Evolutionary conservation across 2,888 invertebrate genomes (phyloP), one percentile per base, ranked within the genome.

Genomic region (Augochlorella aurata): DNA sequence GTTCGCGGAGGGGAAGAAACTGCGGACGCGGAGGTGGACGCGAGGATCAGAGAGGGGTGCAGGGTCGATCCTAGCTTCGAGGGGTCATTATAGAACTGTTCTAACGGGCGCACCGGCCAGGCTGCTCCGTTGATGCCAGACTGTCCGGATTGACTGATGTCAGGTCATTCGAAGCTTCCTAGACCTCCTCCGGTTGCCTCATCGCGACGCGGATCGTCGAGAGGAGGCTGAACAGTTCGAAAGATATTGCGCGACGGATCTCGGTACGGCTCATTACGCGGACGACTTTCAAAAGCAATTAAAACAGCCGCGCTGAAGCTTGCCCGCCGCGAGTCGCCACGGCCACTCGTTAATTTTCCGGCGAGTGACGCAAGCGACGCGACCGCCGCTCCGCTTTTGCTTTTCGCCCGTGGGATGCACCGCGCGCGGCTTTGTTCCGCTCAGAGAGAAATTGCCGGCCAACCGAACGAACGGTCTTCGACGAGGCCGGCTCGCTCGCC

Each of bases 21-120:
- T 61, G 21, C 77, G 68, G 74, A 71, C 76, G 84, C 84, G 89
- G 82, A 86, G 88, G 90, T 90, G 90, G 88, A 90, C 87, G 86
- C 52, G 72, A 81, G 54, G 84, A 74, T 70, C 73, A 84, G 84
- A 83, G 82, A 79, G 82, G 87, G 89, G 86, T 88, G 85, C 75
- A 88, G 87, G 90, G 87, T 85, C 84, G 81, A 83, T 81, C 74
- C 83, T 86, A 85, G 86, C 90, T 90, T 83, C 85, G 82, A 91
- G 90, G 88, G 90, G 89, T 90, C 89, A 90, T 90, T 90, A 90
- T 79, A 88, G 88, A 87, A 82, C 86, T 88, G 81, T 85, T 77
- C 77, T 86, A 85, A 82, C 82, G 82, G 74, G 79, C 61, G 38
- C 77, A 72, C 77, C 52, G 58, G 58, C 74, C 66, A 5, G 73